These are phyloP conservation scores for Caenorhabditis angaria DNA, from an alignment of 2,888 invertebrate species.

Conservation along the genomic window DNA sequence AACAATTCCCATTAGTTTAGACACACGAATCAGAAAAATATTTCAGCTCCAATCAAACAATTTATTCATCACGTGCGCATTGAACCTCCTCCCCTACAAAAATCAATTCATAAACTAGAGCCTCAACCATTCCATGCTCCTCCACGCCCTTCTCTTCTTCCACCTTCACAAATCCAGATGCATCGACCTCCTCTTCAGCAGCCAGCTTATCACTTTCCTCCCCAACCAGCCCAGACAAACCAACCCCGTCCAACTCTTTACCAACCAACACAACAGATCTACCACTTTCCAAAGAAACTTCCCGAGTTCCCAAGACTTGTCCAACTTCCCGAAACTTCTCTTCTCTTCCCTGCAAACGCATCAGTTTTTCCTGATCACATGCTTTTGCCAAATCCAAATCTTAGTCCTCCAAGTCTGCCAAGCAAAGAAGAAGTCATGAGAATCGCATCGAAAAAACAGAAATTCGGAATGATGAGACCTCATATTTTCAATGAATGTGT, in stretches of 20 bases:
- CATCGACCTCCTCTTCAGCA: constrained; percentile 5
- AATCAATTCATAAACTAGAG: background rate
- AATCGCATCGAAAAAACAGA: constrained; percentile 19
- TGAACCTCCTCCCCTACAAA: constrained; percentile 14
- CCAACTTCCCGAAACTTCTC: constrained; percentile 14
- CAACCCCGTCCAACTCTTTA: constrained; percentile 15
- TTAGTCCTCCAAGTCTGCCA: constrained; percentile 11
- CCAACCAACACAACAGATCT: constrained; percentile 8
- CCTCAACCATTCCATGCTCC: background rate
- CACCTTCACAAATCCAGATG: background rate
- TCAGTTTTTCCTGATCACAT: constrained; percentile 25
- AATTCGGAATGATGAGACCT: constrained; percentile 24
- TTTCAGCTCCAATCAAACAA: constrained; percentile 33
- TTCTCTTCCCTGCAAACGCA: constrained; percentile 25
- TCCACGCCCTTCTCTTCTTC: background rate
- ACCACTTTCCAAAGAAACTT: constrained; percentile 8
- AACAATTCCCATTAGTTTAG: no score
- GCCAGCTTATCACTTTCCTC: constrained; percentile 22
- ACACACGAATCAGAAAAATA: no score
- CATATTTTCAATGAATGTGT: constrained; percentile 8
- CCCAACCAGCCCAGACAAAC: constrained; percentile 13
- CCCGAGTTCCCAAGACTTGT: constrained; percentile 32
- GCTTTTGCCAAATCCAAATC: background rate
- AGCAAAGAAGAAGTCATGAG: constrained; percentile 35
- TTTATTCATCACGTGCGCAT: constrained; percentile 31